phyloP scores from a whole-genome alignment of 2,113 vertebrate species.

The Cercocebus atys region DNA sequence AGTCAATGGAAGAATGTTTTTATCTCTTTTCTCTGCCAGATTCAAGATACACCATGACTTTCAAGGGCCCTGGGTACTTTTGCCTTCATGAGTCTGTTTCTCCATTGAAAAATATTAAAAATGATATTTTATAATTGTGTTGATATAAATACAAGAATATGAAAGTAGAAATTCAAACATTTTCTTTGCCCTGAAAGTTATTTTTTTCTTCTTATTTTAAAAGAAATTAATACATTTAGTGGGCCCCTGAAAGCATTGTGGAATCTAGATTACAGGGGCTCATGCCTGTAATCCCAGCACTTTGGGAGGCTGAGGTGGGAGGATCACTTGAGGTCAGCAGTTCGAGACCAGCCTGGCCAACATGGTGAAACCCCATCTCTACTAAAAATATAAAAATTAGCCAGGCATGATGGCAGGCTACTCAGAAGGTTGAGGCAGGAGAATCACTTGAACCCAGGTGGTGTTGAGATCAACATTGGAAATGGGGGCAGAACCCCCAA shows the following conservation, averaged over 20 bases:
- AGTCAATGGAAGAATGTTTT: not conserved
- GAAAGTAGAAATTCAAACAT: not conserved
- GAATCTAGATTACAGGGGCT: too few relatives aligned
- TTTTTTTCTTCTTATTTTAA: not conserved
- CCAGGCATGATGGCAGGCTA: too few relatives aligned
- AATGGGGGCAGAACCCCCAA: not conserved
- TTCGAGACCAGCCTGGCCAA: too few relatives aligned
- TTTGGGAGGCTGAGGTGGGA: too few relatives aligned
- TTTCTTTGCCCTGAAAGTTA: constrained; percentile 4
- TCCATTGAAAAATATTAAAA: not conserved
- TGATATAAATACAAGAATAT: not conserved
- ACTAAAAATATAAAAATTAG: too few relatives aligned
- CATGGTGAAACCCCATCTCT: too few relatives aligned
- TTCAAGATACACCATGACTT: not conserved
- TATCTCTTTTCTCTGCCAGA: not conserved
- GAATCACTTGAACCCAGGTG: too few relatives aligned
- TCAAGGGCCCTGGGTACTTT: not conserved
- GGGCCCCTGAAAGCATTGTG: not conserved
- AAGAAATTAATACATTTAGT: not conserved
- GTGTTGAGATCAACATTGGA: not conserved
- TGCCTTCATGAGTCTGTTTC: not conserved
- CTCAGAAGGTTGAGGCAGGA: too few relatives aligned
- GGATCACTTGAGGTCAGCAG: too few relatives aligned
- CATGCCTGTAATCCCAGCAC: too few relatives aligned
- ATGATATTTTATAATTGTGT: not conserved